Evolutionary conservation across 2,797 vertebrate genomes (phyloP).

Genomic region (Helarctos malayanus): DNA sequence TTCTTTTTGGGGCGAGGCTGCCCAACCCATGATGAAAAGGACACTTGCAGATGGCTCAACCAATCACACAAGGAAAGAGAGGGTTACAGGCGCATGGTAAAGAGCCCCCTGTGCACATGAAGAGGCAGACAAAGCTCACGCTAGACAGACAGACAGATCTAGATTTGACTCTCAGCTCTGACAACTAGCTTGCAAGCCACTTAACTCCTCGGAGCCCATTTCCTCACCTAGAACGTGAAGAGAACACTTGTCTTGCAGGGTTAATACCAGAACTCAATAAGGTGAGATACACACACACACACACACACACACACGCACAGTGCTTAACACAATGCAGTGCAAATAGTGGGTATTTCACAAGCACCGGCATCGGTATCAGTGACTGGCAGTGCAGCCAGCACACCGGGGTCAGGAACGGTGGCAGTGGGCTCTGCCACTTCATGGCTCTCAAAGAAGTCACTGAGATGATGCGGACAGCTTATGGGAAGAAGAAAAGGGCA

Average conservation of each 20-base stretch:
- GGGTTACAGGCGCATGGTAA: accelerated
- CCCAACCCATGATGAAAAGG: background rate
- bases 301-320: background rate
- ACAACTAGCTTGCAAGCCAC: background rate
- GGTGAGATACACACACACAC: too few relatives aligned
- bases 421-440: background rate
- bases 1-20: background rate
- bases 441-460: background rate
- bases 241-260: background rate
- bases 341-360: background rate
- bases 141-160: background rate
- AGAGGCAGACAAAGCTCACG: background rate
- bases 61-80: background rate
- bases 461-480: background rate
- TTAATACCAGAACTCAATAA: background rate
- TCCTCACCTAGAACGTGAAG: background rate
- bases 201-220: background rate
- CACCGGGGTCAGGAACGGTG: background rate
- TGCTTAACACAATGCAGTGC: background rate
- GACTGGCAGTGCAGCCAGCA: background rate
- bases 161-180: background rate
- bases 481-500: background rate
- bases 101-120: accelerated
- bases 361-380: background rate
- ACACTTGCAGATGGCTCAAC: background rate